Base-by-base conservation (phyloP, 2,888 invertebrate genomes). In the Lamellibrachia columna region DNA sequence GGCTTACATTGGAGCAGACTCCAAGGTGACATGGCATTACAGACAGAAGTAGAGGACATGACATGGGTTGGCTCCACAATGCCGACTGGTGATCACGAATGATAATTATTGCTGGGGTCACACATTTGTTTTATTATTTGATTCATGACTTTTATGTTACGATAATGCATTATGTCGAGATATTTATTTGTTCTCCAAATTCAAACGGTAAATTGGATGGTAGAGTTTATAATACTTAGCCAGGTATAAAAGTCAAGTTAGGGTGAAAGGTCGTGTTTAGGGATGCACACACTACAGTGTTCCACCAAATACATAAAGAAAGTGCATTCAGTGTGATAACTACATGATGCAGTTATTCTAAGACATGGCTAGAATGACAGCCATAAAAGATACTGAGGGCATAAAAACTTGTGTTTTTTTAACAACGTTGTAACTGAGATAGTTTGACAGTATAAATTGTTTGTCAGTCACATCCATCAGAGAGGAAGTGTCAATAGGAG, bases 391-490 rank as follows among this genome's bases (percentile, higher is more conserved):
- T 22, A 75, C n/a, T n/a, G 4, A 22, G 75, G 75, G n/a, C 22
- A 75, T 75, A 75, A 75, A 75, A 75, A 22, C 75, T 22, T 15
- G 15, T 75, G 75, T 22, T n/a, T 75, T 75, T 75, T 75, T 75
- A 75, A 22, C 6, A n/a, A 75, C 75, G n/a, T 75, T 75, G 75
- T 75, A 75, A 75, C 75, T 22, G 75, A 75, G 75, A 75, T 75
- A 75, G 75, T 75, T 75, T 22, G 22, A n/a, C 75, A 6, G 75
- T 75, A 75, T 75, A 75, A 75, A 75, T 15, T 11, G 15, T 60
- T 75, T 75, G 75, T 75, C 75, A 75, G 75, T 75, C 75, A 15
- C 75, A 75, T 75, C 22, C 75, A 75, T 75, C 75, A 75, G 75
- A 15, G 22, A 75, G 6, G 75, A 75, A 75, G 22, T n/a, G 75